These are phyloP conservation scores for Hirtodrosophila duncani DNA, from an alignment of 2,888 invertebrate genomes.

Conservation along the genomic window DNA sequence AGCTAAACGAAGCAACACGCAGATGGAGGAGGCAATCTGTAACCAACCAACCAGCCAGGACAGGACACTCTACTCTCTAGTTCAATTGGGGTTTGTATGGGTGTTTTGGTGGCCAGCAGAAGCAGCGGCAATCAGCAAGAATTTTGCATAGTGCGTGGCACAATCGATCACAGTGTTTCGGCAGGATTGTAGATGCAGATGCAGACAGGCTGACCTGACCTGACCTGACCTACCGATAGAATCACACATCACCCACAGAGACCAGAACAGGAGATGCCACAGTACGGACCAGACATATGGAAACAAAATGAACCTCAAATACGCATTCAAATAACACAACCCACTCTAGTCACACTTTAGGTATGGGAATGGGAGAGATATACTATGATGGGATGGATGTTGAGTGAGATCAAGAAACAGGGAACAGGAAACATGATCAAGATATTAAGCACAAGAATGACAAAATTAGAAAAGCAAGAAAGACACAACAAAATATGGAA, in stretches of 20 bases:
- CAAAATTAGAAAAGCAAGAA: constrained; percentile 2
- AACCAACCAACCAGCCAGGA: constrained; percentile 3
- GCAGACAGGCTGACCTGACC: constrained; percentile 3
- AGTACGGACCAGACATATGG: constrained; percentile 4
- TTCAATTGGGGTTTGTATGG: constrained; percentile 17
- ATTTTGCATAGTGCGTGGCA: constrained; percentile 58
- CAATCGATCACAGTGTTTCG: constrained; percentile 69
- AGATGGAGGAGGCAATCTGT: constrained; percentile 13
- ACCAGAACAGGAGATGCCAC: constrained; percentile 7
- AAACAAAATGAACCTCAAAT: constrained; percentile 54
- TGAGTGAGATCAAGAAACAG: constrained; percentile 28
- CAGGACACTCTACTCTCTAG: constrained; percentile 36
- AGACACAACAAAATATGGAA: constrained; percentile 17
- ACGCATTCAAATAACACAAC: constrained; percentile 55
- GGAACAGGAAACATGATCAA: constrained; percentile 40
- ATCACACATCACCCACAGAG: constrained; percentile 3
- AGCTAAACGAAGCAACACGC: neutral
- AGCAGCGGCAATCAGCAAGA: constrained; percentile 13
- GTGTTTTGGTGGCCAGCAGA: constrained; percentile 3
- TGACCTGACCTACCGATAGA: constrained; percentile 5
- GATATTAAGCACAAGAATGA: constrained; percentile 8
- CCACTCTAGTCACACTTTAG: constrained; percentile 76
- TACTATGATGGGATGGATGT: constrained; percentile 19
- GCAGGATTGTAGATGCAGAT: constrained; percentile 30
- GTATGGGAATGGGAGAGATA: constrained; percentile 47